These are phyloP conservation scores for Caenorhabditis panamensis DNA, from an alignment of 2,888 invertebrate species.

Conservation along the genomic window DNA sequence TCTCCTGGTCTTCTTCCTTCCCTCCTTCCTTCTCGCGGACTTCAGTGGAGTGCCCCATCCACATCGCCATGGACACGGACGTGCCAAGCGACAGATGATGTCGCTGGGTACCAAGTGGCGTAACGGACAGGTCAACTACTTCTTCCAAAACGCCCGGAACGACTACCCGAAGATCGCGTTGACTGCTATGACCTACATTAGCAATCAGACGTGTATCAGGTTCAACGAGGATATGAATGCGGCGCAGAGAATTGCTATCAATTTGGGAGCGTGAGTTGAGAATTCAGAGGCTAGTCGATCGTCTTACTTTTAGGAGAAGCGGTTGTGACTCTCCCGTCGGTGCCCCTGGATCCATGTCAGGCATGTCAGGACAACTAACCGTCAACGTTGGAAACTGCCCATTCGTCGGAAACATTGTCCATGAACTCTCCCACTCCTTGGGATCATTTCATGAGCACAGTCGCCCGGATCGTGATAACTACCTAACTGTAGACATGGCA, in stretches of 20 bases:
- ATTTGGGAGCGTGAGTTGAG: background rate
- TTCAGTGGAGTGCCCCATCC: too few relatives aligned
- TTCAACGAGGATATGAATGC: conserved; percentile 16
- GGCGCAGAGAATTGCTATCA: background rate
- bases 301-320: conserved; percentile 2
- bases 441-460: conserved; percentile 64
- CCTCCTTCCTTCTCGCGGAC: background rate
- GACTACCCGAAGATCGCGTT: background rate
- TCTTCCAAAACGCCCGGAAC: background rate
- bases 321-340: conserved; percentile 22
- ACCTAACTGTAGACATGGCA: conserved; percentile 28
- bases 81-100: conserved; percentile 24
- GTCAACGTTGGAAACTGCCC: background rate
- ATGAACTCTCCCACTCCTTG: conserved; percentile 63
- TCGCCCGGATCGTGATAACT: conserved; percentile 61
- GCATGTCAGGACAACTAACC: background rate
- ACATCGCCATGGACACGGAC: conserved; percentile 2
- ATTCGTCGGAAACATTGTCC: conserved; percentile 41
- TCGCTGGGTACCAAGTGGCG: conserved; percentile 20
- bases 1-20: background rate
- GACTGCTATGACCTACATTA: conserved; percentile 27
- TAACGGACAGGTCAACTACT: conserved; percentile 13
- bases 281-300: too few relatives aligned
- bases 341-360: conserved; percentile 7
- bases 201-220: conserved; percentile 17